Evolutionary conservation across 2,113 vertebrate species (phyloP).

Genomic region (Catharus bicknelli): DNA sequence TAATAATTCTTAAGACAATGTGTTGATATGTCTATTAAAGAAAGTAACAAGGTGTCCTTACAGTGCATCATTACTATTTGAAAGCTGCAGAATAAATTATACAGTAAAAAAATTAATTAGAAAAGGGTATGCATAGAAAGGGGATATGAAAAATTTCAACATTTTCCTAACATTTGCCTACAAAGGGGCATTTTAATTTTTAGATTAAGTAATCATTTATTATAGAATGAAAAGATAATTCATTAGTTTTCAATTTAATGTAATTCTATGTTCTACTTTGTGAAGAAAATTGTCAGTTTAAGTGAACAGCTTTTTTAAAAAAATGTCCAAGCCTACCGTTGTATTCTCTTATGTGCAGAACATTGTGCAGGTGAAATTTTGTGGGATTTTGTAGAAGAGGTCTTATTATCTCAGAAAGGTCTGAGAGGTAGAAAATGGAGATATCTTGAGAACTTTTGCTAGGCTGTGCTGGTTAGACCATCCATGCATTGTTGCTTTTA

Average conservation of each 20-base stretch:
- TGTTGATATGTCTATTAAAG: neutral
- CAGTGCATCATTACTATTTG: neutral
- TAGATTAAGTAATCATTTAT: conserved; percentile 15
- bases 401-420: neutral
- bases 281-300: conserved; percentile 23
- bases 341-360: neutral
- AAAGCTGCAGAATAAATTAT: conserved; percentile 4
- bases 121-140: neutral
- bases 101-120: neutral
- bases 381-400: neutral
- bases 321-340: neutral
- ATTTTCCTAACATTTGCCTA: conserved; percentile 2
- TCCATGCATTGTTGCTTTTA: neutral
- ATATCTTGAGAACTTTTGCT: neutral
- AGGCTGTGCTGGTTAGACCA: neutral
- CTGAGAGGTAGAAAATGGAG: neutral
- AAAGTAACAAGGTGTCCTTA: neutral
- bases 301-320: neutral
- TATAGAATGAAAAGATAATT: conserved; percentile 26
- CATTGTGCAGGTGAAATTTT: neutral
- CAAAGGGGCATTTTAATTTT: conserved; percentile 34
- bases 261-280: conserved; percentile 20
- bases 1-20: neutral
- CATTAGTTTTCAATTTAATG: conserved; percentile 11
- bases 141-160: neutral